Evolutionary conservation across 92 coral and sea anemone species (phyloP).

Genomic region (Porites rus): DNA sequence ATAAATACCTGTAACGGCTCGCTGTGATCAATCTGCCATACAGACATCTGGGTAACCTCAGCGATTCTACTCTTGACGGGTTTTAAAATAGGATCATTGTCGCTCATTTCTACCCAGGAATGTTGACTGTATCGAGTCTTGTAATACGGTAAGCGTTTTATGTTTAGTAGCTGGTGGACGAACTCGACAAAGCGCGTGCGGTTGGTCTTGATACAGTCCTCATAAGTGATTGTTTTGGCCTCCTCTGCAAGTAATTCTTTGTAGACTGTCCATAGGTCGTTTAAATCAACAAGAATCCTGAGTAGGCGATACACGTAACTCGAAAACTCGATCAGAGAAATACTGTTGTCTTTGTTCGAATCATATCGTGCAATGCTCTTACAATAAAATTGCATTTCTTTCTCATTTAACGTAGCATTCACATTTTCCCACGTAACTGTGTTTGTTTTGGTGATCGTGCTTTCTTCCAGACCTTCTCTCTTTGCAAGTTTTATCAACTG

Average conservation of each 20-base stretch:
- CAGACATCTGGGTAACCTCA: conserved; percentile 57
- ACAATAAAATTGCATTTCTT: conserved; percentile 10
- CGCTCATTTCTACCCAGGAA: conserved; percentile 39
- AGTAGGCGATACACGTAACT: conserved; percentile 23
- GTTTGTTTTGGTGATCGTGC: conserved; percentile 54
- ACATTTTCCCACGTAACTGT: conserved; percentile 22
- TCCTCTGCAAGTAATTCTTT: conserved; percentile 34
- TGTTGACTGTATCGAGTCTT: conserved; percentile 44
- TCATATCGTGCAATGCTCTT: conserved; percentile 15
- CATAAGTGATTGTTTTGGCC: neutral
- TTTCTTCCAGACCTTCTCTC: conserved; percentile 70
- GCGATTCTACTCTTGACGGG: conserved; percentile 43
- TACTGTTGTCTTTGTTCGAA: conserved; percentile 28
- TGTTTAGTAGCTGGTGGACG: conserved; percentile 13
- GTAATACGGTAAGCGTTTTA: conserved; percentile 36
- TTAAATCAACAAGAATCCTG: conserved; percentile 21
- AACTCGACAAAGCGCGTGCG: conserved; percentile 46
- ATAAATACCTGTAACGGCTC: conserved; percentile 70
- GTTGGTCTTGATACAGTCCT: conserved; percentile 43
- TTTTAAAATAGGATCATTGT: conserved; percentile 28
- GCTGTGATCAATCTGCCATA: conserved; percentile 60
- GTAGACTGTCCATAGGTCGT: conserved; percentile 38
- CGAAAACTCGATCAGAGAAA: conserved; percentile 42
- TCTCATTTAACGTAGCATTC: conserved; percentile 7
- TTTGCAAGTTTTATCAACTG: conserved; percentile 70